These are phyloP conservation scores for Lonchura striata DNA, from an alignment of 2,113 vertebrate species.

Conservation along the genomic window DNA sequence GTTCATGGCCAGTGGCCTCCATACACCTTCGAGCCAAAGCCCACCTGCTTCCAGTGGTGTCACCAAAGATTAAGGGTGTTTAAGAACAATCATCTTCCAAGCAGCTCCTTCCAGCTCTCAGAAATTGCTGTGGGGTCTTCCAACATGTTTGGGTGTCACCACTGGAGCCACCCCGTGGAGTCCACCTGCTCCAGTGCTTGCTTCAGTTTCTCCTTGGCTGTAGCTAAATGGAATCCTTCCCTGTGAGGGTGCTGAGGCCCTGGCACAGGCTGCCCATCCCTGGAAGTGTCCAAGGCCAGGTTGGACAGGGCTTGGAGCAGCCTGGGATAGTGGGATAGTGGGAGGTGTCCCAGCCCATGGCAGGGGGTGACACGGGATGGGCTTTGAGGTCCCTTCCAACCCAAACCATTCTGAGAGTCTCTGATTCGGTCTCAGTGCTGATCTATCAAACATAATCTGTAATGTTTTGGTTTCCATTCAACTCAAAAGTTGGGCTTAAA, in stretches of 20 bases:
- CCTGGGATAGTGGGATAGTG: fast-evolving
- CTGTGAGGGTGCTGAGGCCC: fast-evolving
- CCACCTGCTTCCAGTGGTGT: not conserved
- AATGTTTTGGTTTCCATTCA: not conserved
- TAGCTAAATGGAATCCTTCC: not conserved
- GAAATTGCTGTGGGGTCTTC: not conserved
- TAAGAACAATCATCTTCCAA: not conserved
- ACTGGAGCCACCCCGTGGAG: not conserved
- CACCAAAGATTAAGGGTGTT: not conserved
- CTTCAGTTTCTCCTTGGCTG: not conserved
- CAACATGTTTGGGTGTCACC: fast-evolving
- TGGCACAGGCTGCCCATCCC: not conserved
- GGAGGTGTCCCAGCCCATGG: not conserved
- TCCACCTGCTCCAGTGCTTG: not conserved
- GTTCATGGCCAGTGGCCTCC: not conserved
- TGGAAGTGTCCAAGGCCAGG: not conserved
- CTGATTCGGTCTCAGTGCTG: fast-evolving
- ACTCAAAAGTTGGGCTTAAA: not conserved
- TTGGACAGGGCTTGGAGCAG: no score
- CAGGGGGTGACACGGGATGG: fast-evolving
- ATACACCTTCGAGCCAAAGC: not conserved
- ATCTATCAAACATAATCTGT: not conserved
- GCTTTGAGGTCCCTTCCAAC: not conserved
- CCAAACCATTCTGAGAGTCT: not conserved
- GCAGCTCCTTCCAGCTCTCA: not conserved